Conservation (phyloP, 2,797 vertebrate genomes). For the Phoebastria nigripes region DNA sequence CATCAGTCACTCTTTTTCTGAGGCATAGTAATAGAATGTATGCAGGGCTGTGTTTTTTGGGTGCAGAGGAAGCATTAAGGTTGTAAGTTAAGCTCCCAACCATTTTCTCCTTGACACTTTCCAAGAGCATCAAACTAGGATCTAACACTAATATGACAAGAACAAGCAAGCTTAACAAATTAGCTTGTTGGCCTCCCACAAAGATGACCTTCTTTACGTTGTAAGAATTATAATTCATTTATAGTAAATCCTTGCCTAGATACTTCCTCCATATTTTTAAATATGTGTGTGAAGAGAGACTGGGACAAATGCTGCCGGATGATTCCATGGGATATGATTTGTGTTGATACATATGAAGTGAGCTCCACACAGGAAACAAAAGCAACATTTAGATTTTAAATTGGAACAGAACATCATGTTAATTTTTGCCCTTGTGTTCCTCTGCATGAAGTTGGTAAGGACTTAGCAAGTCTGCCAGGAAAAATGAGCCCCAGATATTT, state of each 20-base stretch:
- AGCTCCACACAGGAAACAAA: neutral
- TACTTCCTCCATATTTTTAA: neutral
- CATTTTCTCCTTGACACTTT: neutral
- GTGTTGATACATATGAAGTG: neutral
- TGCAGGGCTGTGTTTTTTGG: neutral
- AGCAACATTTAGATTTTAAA: neutral
- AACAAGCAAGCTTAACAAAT: neutral
- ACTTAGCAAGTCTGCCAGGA: neutral
- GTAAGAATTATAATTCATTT: neutral
- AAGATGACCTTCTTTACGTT: neutral
- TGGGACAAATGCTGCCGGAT: neutral
- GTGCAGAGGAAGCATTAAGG: neutral
- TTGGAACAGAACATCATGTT: neutral
- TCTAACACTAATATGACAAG: neutral
- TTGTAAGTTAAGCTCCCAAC: neutral
- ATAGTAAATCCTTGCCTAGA: neutral
- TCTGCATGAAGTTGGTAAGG: neutral
- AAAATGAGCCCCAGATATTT: neutral
- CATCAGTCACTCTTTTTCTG: neutral
- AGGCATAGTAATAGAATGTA: neutral
- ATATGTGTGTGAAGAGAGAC: neutral
- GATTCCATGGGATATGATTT: neutral
- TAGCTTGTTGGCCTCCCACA: neutral
- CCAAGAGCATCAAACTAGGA: neutral
- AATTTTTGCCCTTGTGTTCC: neutral